These are phyloP conservation scores for Ammodytes marinus DNA, from an alignment of 2,113 vertebrate genomes.

Conservation along the genomic window DNA sequence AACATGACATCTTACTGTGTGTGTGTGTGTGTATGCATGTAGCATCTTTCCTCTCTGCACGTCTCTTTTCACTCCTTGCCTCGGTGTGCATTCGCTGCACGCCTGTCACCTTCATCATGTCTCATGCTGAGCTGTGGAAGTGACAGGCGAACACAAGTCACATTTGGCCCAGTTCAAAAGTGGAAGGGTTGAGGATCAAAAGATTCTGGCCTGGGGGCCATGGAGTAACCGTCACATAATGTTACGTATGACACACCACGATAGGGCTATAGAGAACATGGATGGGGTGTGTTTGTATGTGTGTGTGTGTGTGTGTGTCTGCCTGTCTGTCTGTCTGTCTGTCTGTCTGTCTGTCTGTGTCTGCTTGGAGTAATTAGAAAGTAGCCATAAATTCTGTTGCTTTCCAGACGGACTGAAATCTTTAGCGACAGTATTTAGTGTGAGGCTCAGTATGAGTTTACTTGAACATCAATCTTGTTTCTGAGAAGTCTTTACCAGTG, in stretches of 20 bases:
- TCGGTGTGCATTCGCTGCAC: conserved; percentile 36
- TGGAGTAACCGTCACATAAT: conserved; percentile 13
- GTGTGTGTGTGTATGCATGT: conserved; percentile 36
- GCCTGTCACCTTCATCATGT: conserved; percentile 57
- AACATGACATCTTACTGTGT: conserved; percentile 47
- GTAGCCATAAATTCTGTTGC: conserved; percentile 1
- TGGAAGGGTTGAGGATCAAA: conserved; percentile 47
- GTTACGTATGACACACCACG: background rate
- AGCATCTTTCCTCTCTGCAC: conserved; percentile 42
- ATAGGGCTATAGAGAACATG: background rate
- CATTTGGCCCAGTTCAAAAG: conserved; percentile 40
- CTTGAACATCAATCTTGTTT: conserved; percentile 61
- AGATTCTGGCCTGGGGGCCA: conserved; percentile 13
- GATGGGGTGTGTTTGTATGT: background rate
- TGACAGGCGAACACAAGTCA: conserved; percentile 28
- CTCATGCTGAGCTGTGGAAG: conserved; percentile 47
- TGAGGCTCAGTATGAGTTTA: conserved; percentile 52
- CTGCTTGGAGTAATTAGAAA: background rate
- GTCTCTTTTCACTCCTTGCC: conserved; percentile 31
- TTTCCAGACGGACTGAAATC: conserved; percentile 16
- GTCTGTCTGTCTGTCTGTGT: background rate
- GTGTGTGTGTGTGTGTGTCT: background rate
- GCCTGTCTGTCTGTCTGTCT: background rate
- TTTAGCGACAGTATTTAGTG: conserved; percentile 40
- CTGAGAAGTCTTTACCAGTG: conserved; percentile 45